Percentiles rank a stretch among this genome's conserved stretches.
phyloP scores from a whole-genome alignment of 30 jellyfish, hydroid and myxozoan genomes.

The Hydractinia echinata region DNA sequence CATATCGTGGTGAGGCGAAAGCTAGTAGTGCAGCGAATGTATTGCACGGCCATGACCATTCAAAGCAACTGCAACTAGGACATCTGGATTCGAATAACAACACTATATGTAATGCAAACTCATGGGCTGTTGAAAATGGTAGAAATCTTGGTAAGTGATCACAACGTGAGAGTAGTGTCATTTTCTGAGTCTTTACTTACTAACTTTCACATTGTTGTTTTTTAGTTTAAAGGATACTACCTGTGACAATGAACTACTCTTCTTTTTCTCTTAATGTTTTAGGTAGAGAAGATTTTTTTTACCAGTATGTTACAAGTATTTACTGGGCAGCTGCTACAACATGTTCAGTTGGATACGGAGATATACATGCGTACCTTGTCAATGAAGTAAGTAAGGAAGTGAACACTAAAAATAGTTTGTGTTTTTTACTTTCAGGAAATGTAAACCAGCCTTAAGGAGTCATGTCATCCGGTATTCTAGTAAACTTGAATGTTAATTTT shows the following conservation, averaged over 20 bases:
- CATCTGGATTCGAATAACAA: too few species aligned
- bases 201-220: too few species aligned
- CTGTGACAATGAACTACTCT: background rate
- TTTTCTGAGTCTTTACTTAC: too few species aligned
- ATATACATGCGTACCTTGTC: conserved; percentile 44
- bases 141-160: background rate
- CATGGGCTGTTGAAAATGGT: conserved; percentile 37
- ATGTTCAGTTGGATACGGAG: conserved; percentile 78
- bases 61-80: too few species aligned
- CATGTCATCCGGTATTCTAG: background rate
- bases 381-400: conserved; percentile 34
- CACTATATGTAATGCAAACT: background rate
- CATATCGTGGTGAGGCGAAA: background rate
- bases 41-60: too few species aligned
- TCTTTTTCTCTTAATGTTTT: background rate
- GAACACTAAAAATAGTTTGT: background rate
- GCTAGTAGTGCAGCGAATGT: too few species aligned
- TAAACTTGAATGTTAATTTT: too few species aligned
- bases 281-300: conserved; percentile 25
- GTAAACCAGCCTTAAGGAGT: background rate
- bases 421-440: background rate
- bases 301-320: conserved; percentile 33
- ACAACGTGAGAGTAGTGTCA: too few species aligned
- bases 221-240: too few species aligned
- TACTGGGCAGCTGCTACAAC: conserved; percentile 72